These are phyloP conservation scores for Drosophila emarginata DNA, from an alignment of 2,888 invertebrate species.

Conservation along the genomic window DNA sequence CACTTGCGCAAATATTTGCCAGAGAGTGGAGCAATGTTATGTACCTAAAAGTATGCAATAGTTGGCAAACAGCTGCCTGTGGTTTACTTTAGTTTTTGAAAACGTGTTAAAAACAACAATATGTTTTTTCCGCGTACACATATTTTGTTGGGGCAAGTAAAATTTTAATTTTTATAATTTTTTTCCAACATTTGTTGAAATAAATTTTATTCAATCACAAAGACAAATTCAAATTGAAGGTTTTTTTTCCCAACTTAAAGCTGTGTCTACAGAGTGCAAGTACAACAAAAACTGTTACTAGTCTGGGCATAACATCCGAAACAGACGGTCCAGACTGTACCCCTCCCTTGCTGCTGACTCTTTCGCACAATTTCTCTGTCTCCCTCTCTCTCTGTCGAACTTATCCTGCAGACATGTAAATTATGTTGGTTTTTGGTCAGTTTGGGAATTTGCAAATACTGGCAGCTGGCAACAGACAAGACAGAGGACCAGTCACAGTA, in stretches of 20 bases:
- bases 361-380: neutral
- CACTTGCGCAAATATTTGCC: constrained; percentile 65
- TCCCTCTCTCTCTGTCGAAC: constrained; percentile 46
- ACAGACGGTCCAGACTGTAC: constrained; percentile 46
- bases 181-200: too few species aligned
- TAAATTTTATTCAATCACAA: constrained; percentile 44
- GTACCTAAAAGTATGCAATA: constrained; percentile 60
- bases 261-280: neutral
- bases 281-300: constrained; percentile 56
- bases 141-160: constrained; percentile 23
- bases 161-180: constrained; percentile 36
- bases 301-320: constrained; percentile 37
- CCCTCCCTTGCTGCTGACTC: neutral
- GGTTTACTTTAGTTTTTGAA: constrained; percentile 19
- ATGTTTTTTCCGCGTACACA: constrained; percentile 22
- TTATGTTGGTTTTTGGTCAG: constrained; percentile 70
- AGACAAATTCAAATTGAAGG: constrained; percentile 4
- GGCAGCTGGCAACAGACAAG: constrained; percentile 27
- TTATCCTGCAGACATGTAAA: constrained; percentile 79
- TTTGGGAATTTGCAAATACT: constrained; percentile 48
- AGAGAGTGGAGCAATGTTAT: constrained; percentile 30
- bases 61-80: constrained; percentile 28
- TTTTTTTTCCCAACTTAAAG: neutral
- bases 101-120: neutral
- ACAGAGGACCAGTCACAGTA: constrained; percentile 12